Evolutionary conservation across 1,140 invertebrate species (phyloP), one percentile per base, ranked within the genome.

Genomic region (Tetragonula clypearis): DNA sequence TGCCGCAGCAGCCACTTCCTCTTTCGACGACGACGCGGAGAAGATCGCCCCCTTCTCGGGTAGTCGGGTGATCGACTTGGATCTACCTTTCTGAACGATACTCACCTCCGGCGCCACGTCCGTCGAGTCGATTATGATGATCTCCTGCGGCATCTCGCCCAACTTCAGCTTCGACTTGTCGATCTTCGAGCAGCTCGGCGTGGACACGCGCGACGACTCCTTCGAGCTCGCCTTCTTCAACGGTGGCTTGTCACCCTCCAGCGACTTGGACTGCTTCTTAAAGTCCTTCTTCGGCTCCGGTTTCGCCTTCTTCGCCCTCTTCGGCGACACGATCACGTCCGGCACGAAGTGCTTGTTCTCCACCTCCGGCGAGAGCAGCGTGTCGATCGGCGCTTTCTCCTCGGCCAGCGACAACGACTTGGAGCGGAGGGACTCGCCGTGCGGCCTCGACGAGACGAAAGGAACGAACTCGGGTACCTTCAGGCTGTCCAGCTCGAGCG

Each of bases 381-480:
- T 95, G 82, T 95, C 94, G 78, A 95, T 95, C 1, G 94, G 92
- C 2, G 94, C 94, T 85, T 95, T 95, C 82, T 95, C 94, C 87
- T 95, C 94, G 1, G 94, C 94, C n/a, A 95, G 83, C 0, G 94
- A 95, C 49, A 95, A 80, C 2, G 94, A 95, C 56, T 95, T 95
- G 2, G 94, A 95, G 65, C 94, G 88, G 5, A 95, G 87, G 1
- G 94, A 93, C 78, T 95, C 94, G 3, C 92, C 94, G 65, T 95
- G 94, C 5, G 94, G 93, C 82, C 93, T 92, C 41, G 93, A 90
- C 91, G 35, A 35, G 35, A 95, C 92, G 83, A 94, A 95, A 8
- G 94, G 93, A 85, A 93, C 93, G 68, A 95, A 95, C 86, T 95
- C 94, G 21, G 94, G 94, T 35, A 95, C 94, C 91, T 95, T 95